Percentiles rank a stretch among this genome's conserved stretches.
Conservation (phyloP, 2,797 vertebrate genomes). For the Manis pentadactyla region DNA sequence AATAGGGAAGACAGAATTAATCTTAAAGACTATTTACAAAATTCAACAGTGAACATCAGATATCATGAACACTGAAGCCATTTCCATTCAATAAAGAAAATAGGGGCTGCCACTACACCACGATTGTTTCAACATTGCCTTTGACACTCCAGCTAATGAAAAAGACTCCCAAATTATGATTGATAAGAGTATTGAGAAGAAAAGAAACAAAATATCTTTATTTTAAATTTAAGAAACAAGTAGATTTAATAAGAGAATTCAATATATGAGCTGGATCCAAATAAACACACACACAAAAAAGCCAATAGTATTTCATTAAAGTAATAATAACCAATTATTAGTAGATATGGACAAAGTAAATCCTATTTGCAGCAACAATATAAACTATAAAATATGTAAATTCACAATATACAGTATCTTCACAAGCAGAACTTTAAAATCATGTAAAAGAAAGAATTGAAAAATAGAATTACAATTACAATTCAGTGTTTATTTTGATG, state of each 20-base stretch:
- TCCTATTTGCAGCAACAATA: neutral
- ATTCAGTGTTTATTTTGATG: neutral
- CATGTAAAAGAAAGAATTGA: neutral
- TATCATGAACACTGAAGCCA: neutral
- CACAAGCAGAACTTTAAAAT: conserved; percentile 12
- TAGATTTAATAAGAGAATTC: conserved; percentile 21
- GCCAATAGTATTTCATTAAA: neutral
- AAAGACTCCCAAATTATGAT: neutral
- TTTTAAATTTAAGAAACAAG: conserved; percentile 43
- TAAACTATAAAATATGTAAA: conserved; percentile 1
- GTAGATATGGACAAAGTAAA: neutral
- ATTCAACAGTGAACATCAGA: neutral
- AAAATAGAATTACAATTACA: neutral
- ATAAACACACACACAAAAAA: neutral
- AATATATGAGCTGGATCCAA: conserved; percentile 30
- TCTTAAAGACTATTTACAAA: conserved; percentile 35
- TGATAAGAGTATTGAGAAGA: conserved; percentile 16
- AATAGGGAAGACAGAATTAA: neutral
- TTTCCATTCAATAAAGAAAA: conserved; percentile 11
- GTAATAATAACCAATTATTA: conserved; percentile 10
- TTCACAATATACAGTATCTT: neutral
- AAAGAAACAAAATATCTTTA: neutral
- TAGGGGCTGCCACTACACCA: neutral
- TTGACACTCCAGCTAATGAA: conserved; percentile 33
- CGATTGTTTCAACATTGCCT: conserved; percentile 26